Base-by-base conservation (phyloP, 2,888 invertebrate species). In the Polylopha cassiicola region DNA sequence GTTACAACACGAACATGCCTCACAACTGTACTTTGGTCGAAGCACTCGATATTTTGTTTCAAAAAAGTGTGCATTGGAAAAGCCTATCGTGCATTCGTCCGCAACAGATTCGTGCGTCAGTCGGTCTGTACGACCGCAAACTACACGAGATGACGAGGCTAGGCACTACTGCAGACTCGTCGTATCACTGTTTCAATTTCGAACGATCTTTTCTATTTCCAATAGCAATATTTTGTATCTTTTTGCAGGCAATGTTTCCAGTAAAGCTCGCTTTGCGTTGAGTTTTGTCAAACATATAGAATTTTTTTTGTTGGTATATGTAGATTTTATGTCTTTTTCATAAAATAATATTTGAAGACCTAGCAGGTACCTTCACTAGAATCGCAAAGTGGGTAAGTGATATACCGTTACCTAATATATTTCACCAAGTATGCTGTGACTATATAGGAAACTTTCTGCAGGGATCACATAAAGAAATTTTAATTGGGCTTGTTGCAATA, bases 61-160 rank as follows among this genome's bases (percentile, higher is more conserved):
- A 51, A 65, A 73, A 71, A 70, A 74, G 63, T 61, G 52, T 61
- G 55, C 61, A 66, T 69, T 72, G 63, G n/a, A 65, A 73, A 73
- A 73, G 64, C 74, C 65, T 68, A 74, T 75, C 69, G 68, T 58
- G 52, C 60, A 60, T 65, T 64, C 61, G 58, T 64, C 68, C 63
- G 61, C 70, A 68, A 69, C 64, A 61, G 64, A 73, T 70, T 66
- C 72, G 65, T 67, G 72, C 61, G 53, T 61, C 72, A 74, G 76
- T 78, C 81, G 71, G 53, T 57, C 58, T 54, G 61, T 55, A 45
- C 58, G 60, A 77, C 80, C 81, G 64, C 81, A 78, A 61, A 65
- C 65, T 72, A 65, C 69, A 68, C 64, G 65, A 62, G 52, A 55
- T 53, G 55, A 51, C 56, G 54, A 37, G 38, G 10, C 27, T 31